phyloP scores from a whole-genome alignment of 2,888 invertebrate genomes.

The Nycteola revayana region DNA sequence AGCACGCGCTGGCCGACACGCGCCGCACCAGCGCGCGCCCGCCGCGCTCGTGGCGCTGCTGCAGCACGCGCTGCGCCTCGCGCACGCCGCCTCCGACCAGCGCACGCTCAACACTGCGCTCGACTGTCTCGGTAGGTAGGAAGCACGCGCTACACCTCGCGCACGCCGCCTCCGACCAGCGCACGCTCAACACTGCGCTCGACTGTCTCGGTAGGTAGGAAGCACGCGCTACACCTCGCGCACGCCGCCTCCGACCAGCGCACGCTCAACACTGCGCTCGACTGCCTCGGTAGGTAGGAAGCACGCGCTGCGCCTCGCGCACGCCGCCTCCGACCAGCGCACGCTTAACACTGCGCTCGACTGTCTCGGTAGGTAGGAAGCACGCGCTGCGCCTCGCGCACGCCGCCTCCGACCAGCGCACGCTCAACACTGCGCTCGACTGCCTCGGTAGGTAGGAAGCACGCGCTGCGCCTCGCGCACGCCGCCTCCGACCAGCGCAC shows the following conservation, averaged over 20 bases:
- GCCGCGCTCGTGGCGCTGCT: constrained; percentile 65
- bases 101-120: constrained; percentile 86
- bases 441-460: constrained; percentile 64
- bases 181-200: constrained; percentile 69
- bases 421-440: constrained; percentile 88
- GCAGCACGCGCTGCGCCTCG: constrained; percentile 47
- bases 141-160: constrained; percentile 68
- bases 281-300: constrained; percentile 84
- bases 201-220: constrained; percentile 36
- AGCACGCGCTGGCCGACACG: constrained; percentile 70
- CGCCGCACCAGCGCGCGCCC: constrained; percentile 62
- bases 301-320: not conserved
- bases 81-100: constrained; percentile 64
- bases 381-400: constrained; percentile 48
- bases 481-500: constrained; percentile 73
- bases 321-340: constrained; percentile 8
- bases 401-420: constrained; percentile 64
- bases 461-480: constrained; percentile 47
- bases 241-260: constrained; percentile 64
- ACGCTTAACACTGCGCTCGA: not conserved
- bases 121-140: constrained; percentile 85
- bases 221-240: constrained; percentile 48
- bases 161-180: constrained; percentile 47
- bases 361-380: constrained; percentile 11
- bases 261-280: constrained; percentile 87